phyloP scores from a whole-genome alignment of 2,113 vertebrate genomes.

The Vulpes vulpes region DNA sequence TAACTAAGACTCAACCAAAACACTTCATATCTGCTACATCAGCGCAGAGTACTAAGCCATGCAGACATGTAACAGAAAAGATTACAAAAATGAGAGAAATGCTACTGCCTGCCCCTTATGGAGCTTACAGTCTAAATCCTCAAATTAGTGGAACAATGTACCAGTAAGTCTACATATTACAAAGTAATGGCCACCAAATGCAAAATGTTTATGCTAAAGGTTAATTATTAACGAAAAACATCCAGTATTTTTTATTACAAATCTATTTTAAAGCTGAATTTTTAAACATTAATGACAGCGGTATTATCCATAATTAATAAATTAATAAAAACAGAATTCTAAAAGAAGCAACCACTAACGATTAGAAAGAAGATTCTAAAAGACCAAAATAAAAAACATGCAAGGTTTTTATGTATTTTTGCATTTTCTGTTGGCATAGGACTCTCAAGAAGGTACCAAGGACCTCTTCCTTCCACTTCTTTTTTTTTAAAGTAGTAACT shows the following conservation, averaged over 20 bases:
- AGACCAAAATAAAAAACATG: constrained; percentile 22
- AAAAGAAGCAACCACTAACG: constrained; percentile 24
- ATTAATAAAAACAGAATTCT: constrained; percentile 13
- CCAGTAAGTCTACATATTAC: neutral
- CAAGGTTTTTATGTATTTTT: constrained; percentile 62
- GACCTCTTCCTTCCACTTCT: constrained; percentile 70
- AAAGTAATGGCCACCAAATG: neutral
- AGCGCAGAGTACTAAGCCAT: neutral
- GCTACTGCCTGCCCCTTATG: constrained; percentile 58
- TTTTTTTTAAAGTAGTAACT: constrained; percentile 77
- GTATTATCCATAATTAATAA: neutral
- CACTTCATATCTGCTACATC: neutral
- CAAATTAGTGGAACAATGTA: constrained; percentile 20
- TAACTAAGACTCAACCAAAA: neutral
- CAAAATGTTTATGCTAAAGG: neutral
- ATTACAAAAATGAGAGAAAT: constrained; percentile 28
- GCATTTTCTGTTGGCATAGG: constrained; percentile 70
- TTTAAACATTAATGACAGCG: constrained; percentile 1
- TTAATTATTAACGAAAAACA: constrained; percentile 34
- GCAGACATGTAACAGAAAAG: neutral
- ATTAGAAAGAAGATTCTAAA: constrained; percentile 52
- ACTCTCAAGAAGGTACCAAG: constrained; percentile 75
- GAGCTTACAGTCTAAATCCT: constrained; percentile 70
- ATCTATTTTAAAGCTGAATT: constrained; percentile 12
- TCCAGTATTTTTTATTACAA: neutral